Base-by-base conservation (phyloP, 2,888 invertebrate genomes). In the Hipparchia semele region DNA sequence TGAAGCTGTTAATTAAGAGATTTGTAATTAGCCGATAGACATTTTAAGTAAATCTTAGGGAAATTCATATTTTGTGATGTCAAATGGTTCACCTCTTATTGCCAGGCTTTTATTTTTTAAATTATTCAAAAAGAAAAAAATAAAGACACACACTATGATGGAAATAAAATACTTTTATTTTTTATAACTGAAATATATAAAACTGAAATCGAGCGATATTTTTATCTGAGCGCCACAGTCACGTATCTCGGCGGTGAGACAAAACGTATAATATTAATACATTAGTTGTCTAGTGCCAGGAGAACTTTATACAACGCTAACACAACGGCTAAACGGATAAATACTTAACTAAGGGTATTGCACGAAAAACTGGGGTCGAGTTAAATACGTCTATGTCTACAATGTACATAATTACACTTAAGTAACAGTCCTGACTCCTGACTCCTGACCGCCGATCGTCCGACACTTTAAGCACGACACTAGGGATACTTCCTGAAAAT, bases 311-410 rank as follows among this genome's bases (percentile, higher is more conserved):
- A 91, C 90, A 92, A 83, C 81, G 79, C 90, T 88, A 89, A 87
- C 86, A 88, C 86, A 84, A 84, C 80, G 83, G 81, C 91, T 92
- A 92, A 87, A 84, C 81, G 88, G 86, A 92, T 93, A 93, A 92
- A 93, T 92, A 92, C 91, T 92, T 91, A 92, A 92, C 88, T 91
- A 91, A 88, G 85, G 85, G 90, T 93, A 93, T 93, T 93, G 93
- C 93, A 93, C 93, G 90, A 90, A 88, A 91, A 88, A 83, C 82
- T 84, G 86, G 84, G 86, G 75, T 71, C 81, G 79, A 81, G 79
- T 86, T 86, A 86, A 86, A 87, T 87, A 87, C 79, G 78, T 80
- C 82, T 86, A 84, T 80, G 76, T 82, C 82, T 90, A 84, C 82
- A 92, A 90, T 92, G 86, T 92, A 91, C 92, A 92, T 92, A 92